Conservation (phyloP, 37 sponge, comb jelly and placozoan species). For the Crambe crambe region DNA sequence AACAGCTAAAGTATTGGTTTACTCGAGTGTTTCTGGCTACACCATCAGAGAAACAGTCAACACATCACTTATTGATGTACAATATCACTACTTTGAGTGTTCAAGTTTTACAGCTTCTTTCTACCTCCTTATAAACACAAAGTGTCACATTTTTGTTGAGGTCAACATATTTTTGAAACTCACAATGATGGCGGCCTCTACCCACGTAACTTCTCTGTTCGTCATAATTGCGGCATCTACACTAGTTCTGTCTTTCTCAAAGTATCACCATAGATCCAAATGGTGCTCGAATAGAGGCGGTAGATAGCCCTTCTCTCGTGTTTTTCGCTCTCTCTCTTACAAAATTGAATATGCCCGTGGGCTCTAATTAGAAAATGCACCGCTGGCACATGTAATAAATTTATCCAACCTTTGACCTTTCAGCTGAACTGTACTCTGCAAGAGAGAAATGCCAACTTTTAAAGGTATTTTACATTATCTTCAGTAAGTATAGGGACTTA, state of each 20-base stretch:
- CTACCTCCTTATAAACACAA: background rate
- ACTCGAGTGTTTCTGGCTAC: too few relatives aligned
- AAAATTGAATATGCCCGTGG: background rate
- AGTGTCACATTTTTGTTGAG: background rate
- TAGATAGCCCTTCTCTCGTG: too few relatives aligned
- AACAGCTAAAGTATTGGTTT: too few relatives aligned
- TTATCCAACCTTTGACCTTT: background rate
- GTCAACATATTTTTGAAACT: conserved; percentile 5
- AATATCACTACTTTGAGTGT: too few relatives aligned
- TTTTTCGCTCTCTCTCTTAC: background rate
- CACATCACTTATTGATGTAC: too few relatives aligned
- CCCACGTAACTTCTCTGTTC: conserved; percentile 9
- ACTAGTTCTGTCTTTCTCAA: background rate
- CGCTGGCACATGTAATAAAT: background rate
- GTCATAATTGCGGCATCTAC: background rate
- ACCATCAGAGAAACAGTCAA: too few relatives aligned
- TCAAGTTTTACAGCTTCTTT: too few relatives aligned
- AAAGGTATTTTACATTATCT: conserved; percentile 3
- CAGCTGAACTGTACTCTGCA: background rate
- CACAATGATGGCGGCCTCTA: conserved; percentile 21
- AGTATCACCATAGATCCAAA: background rate
- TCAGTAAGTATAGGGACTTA: too few relatives aligned
- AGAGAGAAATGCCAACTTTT: conserved; percentile 13
- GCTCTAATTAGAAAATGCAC: conserved; percentile 11
- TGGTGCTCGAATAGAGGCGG: background rate